A percentile compares a stretch with the other conserved stretches of the same genome.
Evolutionary conservation across 2,113 vertebrate genomes (phyloP).

Genomic region (Pomatostomus ruficeps): DNA sequence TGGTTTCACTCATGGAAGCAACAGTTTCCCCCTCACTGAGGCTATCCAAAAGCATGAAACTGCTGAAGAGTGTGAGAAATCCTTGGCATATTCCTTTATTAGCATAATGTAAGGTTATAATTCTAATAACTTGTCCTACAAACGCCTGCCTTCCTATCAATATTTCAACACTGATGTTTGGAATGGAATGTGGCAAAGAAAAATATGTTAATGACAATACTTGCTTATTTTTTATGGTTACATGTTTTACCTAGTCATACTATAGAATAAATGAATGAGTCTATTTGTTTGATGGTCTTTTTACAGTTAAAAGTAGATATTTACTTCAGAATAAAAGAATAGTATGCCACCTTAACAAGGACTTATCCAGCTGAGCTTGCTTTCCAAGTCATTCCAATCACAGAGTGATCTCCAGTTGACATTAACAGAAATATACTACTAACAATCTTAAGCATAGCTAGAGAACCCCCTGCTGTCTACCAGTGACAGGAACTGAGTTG

Average conservation of each 20-base stretch:
- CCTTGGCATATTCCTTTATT: not conserved
- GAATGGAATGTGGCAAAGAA: not conserved
- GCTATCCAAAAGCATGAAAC: not conserved
- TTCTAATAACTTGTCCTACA: not conserved
- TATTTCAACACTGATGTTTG: not conserved
- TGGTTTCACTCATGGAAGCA: not conserved
- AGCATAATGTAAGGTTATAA: not conserved
- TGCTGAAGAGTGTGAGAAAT: not conserved
- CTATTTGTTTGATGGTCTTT: not conserved
- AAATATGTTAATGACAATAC: not conserved
- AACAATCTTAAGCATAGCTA: slow-evolving; percentile 62
- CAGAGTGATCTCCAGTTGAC: slow-evolving; percentile 63
- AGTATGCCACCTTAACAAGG: not conserved
- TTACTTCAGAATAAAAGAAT: not conserved
- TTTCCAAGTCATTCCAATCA: slow-evolving; percentile 66
- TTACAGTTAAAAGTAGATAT: not conserved
- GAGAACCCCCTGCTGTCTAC: slow-evolving; percentile 57
- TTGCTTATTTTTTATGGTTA: not conserved
- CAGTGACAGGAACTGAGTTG: slow-evolving; percentile 49
- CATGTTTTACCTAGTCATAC: not conserved
- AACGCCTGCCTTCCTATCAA: not conserved
- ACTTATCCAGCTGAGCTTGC: not conserved
- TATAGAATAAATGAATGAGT: not conserved
- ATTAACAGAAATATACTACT: slow-evolving; percentile 66
- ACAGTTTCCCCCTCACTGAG: not conserved